Evolutionary conservation across 2,113 vertebrate species (phyloP).

Genomic region (Gobius niger): DNA sequence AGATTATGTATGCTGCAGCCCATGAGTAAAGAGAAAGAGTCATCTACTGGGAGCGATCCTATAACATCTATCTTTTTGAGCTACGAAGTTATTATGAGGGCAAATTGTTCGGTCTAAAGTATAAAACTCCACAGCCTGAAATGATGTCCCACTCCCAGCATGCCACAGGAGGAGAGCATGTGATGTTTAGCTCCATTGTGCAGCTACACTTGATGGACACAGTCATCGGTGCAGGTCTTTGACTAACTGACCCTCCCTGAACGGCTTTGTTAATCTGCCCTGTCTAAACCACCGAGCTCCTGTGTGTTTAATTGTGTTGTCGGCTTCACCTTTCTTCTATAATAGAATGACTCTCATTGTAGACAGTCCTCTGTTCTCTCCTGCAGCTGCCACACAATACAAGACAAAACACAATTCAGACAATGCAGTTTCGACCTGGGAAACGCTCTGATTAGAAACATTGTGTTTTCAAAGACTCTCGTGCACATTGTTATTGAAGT

Average conservation of each 20-base stretch:
- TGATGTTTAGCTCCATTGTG: too few relatives aligned
- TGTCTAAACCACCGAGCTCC: neutral
- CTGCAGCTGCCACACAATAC: neutral
- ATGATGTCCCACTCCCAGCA: too few relatives aligned
- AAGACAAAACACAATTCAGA: neutral
- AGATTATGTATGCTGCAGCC: too few relatives aligned
- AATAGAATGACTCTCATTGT: neutral
- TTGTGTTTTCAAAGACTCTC: constrained; percentile 30
- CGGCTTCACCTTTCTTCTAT: constrained; percentile 2
- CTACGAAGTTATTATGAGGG: too few relatives aligned
- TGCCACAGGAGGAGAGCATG: too few relatives aligned
- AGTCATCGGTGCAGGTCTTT: too few relatives aligned
- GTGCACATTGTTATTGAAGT: constrained; percentile 18
- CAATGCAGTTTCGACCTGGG: neutral
- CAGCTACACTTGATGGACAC: too few relatives aligned
- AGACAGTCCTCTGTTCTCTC: neutral
- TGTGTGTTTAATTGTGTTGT: constrained; percentile 1
- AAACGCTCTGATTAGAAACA: neutral
- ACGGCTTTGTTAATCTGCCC: neutral
- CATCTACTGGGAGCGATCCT: too few relatives aligned
- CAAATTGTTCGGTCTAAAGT: too few relatives aligned
- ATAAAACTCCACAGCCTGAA: too few relatives aligned
- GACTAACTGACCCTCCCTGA: neutral
- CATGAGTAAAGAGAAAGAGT: too few relatives aligned
- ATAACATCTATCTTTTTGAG: too few relatives aligned